Percentiles rank a stretch among this genome's conserved stretches.
Evolutionary conservation across 1,140 invertebrate species (phyloP).

Genomic region (Brachionus paranguensis): DNA sequence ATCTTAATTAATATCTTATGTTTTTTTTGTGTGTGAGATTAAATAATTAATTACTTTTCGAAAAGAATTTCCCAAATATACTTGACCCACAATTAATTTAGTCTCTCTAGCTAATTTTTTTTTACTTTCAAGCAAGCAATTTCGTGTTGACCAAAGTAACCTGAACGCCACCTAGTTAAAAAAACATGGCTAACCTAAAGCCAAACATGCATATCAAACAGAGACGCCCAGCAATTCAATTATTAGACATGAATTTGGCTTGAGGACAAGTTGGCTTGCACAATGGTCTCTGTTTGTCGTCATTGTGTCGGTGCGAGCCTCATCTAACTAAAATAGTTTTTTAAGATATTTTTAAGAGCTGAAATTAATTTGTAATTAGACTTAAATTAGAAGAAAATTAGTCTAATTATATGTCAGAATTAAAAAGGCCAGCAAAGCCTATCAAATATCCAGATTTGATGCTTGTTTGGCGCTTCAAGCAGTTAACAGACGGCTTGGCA

Average conservation of each 20-base stretch:
- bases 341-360: not conserved
- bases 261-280: not conserved
- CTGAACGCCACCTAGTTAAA: not conserved
- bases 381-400: conserved; percentile 2
- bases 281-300: not conserved
- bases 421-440: not conserved
- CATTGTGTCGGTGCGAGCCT: not conserved
- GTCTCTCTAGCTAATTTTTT: too few relatives aligned
- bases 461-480: not conserved
- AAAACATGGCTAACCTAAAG: not conserved
- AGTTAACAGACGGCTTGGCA: not conserved
- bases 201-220: not conserved
- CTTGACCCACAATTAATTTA: not conserved
- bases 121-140: not conserved
- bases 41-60: not conserved
- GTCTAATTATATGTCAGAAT: not conserved
- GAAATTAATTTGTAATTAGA: not conserved
- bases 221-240: not conserved
- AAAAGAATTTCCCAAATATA: not conserved
- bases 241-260: not conserved
- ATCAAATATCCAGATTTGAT: not conserved
- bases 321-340: not conserved
- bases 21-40: not conserved
- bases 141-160: not conserved
- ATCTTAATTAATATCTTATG: not conserved